A percentile compares a stretch with the other conserved stretches of the same genome.
phyloP scores from a whole-genome alignment of 2,888 invertebrate species.

The Cetonia aurata region DNA sequence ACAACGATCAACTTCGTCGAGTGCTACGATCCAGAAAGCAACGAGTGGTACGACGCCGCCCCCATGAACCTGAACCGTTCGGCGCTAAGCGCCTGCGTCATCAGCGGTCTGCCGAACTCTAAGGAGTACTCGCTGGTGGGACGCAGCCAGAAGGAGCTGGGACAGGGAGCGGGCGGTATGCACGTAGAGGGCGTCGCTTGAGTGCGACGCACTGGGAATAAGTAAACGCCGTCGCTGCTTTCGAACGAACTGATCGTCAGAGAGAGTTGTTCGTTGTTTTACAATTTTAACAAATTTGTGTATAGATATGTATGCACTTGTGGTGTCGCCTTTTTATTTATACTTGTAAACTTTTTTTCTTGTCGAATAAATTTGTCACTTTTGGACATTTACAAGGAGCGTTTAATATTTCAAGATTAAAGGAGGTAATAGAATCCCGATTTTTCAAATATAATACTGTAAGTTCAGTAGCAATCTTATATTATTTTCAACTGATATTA shows the following conservation, averaged over 20 bases:
- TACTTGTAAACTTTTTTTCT: constrained; percentile 52
- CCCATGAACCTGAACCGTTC: constrained; percentile 87
- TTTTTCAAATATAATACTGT: no score
- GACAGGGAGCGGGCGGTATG: constrained; percentile 56
- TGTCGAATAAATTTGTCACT: constrained; percentile 52
- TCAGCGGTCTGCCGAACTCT: constrained; percentile 78
- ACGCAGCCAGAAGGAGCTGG: constrained; percentile 56
- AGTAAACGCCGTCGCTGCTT: not conserved
- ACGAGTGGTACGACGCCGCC: constrained; percentile 78
- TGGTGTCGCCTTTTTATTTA: constrained; percentile 62
- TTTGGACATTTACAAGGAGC: constrained; percentile 45
- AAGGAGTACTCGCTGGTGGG: constrained; percentile 73
- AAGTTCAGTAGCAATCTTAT: no score
- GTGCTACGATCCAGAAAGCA: constrained; percentile 74
- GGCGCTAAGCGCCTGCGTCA: constrained; percentile 83
- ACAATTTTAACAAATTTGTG: constrained; percentile 46
- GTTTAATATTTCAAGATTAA: not conserved
- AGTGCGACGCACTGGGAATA: constrained; percentile 5
- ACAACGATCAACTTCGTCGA: constrained; percentile 83
- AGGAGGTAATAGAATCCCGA: no score
- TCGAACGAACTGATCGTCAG: constrained; percentile 25
- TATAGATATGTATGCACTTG: constrained; percentile 46
- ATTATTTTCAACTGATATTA: no score
- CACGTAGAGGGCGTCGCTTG: constrained; percentile 32
- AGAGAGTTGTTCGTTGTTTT: constrained; percentile 41